Base-by-base conservation (phyloP, 2,113 vertebrate genomes). In the Erinaceus europaeus region DNA sequence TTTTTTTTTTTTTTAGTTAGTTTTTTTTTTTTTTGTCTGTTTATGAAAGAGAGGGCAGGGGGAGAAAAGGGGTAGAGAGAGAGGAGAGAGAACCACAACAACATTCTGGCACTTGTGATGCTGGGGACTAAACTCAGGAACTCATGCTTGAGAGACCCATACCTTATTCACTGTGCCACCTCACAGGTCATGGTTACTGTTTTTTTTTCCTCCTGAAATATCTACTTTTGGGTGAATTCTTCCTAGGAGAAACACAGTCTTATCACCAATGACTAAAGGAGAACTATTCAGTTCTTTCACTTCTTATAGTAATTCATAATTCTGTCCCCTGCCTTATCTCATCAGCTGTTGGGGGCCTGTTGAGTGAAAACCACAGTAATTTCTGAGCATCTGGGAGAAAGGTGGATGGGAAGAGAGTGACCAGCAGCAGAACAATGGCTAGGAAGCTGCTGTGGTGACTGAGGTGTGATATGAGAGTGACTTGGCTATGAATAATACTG, bases 251-350 rank as follows among this genome's bases (percentile, higher is more conserved):
- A 74, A 76, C 83, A 76, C 52, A 53, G 9, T 88, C 53, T 17
- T 79, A 76, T 88, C 55, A 38, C 59, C 79, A 62, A 53, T 84
- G 82, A 90, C 80, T 84, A 89, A 86, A 42, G 69, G 83, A 64
- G 67, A 59, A 34, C 62, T 86, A 62, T 61, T 79, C 84, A 57
- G 59, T 69, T 71, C 64, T 89, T 76, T 83, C 74, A 44, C 79
- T 29, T n/a, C 1, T 86, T 80, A 73, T 62, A 34, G 44, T 17
- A 34, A 17, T 78, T 81, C 64, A 78, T 72, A 17, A 34, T 85
- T 86, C 81, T 55, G 12, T 34, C 82, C 84, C 68, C 72, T 86
- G 92, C 57, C 13, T 71, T 84, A 87, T 59, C 72, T 77, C 77
- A 59, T 7, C 62, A 62, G 46, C 65, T 62, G n/a, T 29, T 29